Percentiles rank a stretch among this genome's conserved stretches.
Conservation (phyloP, 2,888 invertebrate genomes). For the Caenorhabditis virilis region DNA sequence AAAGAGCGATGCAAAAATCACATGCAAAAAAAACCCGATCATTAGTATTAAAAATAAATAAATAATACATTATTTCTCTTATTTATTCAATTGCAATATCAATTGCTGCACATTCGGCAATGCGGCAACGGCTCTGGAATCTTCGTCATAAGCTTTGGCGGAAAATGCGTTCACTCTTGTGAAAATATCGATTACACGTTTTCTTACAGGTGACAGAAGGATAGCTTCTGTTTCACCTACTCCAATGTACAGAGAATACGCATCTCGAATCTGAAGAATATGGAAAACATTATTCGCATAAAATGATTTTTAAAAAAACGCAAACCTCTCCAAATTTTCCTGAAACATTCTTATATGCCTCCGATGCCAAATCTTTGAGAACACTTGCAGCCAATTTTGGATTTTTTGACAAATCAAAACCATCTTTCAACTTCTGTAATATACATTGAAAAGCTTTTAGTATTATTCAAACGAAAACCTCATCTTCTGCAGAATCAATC, state of each 20-base stretch:
- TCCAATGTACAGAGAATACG: constrained; percentile 92
- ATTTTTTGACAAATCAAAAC: constrained; percentile 41
- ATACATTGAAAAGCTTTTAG: too few species aligned
- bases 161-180: constrained; percentile 81
- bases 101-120: constrained; percentile 93
- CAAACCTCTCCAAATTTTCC: constrained; percentile 31
- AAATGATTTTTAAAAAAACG: not conserved
- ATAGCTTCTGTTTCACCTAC: constrained; percentile 97
- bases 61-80: not conserved
- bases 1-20: too few species aligned
- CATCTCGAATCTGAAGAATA: constrained; percentile 73
- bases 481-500: constrained; percentile 51
- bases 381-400: constrained; percentile 25
- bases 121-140: constrained; percentile 82
- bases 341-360: constrained; percentile 32
- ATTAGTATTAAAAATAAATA: not conserved
- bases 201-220: constrained; percentile 85
- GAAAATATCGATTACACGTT: constrained; percentile 86
- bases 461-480: too few species aligned
- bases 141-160: constrained; percentile 79
- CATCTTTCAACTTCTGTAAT: constrained; percentile 24
- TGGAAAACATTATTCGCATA: not conserved
- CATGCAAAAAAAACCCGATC: not conserved
- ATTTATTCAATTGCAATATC: constrained; percentile 71
- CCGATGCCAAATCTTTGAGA: constrained; percentile 32